Conservation (phyloP, 2,797 vertebrate genomes). For the Lates japonicus region DNA sequence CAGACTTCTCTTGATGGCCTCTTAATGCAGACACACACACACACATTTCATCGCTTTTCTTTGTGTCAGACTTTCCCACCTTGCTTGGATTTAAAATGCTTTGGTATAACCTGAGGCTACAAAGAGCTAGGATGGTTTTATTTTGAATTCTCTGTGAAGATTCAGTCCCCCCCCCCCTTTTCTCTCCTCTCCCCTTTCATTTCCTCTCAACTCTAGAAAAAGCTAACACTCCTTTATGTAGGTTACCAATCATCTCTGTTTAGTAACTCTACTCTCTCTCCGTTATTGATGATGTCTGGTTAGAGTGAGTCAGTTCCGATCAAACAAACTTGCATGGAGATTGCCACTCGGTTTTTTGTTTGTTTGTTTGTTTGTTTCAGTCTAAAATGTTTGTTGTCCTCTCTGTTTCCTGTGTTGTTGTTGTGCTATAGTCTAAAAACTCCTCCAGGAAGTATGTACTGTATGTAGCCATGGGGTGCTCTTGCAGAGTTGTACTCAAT, state of each 20-base stretch:
- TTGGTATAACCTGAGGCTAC: constrained; percentile 52
- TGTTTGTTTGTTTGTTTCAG: too few relatives aligned
- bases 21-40: constrained; percentile 4
- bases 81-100: constrained; percentile 62
- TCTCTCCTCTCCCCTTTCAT: constrained; percentile 3
- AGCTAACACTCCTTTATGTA: constrained; percentile 7
- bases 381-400: neutral
- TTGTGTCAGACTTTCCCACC: constrained; percentile 57
- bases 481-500: constrained; percentile 25
- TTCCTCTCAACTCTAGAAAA: constrained; percentile 38
- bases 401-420: constrained; percentile 68
- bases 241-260: constrained; percentile 12
- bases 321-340: neutral
- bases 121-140: constrained; percentile 51
- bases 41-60: constrained; percentile 25
- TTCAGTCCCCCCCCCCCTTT: constrained; percentile 3
- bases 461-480: constrained; percentile 34
- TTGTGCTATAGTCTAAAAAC: constrained; percentile 19
- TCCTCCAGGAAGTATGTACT: constrained; percentile 19
- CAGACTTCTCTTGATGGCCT: constrained; percentile 30
- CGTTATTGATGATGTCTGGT: constrained; percentile 22
- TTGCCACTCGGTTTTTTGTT: neutral
- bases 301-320: constrained; percentile 6
- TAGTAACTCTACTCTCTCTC: constrained; percentile 4
- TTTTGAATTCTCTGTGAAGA: constrained; percentile 58